phyloP scores from a whole-genome alignment of 2,113 vertebrate genomes.

The Epinephelus fuscoguttatus region DNA sequence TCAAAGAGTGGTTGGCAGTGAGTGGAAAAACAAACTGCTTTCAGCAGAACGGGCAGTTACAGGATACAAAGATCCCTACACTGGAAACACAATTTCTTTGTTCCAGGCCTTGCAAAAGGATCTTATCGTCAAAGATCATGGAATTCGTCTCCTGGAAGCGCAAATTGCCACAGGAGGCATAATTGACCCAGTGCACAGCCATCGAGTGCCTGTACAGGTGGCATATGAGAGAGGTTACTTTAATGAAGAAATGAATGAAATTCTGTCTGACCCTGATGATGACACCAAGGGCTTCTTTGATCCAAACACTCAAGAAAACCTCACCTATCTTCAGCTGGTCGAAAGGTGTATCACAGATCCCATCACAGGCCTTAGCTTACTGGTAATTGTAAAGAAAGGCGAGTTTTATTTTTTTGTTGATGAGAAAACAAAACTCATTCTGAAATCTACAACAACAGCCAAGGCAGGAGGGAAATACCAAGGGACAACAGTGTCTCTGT shows the following conservation, averaged over 20 bases:
- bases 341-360: constrained; percentile 71
- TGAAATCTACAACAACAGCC: constrained; percentile 78
- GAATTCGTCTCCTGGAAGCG: constrained; percentile 75
- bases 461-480: constrained; percentile 82
- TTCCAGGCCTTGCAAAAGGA: constrained; percentile 78
- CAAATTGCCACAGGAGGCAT: constrained; percentile 87
- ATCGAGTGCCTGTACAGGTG: constrained; percentile 86
- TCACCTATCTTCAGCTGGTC: constrained; percentile 83
- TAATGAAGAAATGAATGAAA: constrained; percentile 86
- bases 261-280: constrained; percentile 81
- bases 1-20: constrained; percentile 71
- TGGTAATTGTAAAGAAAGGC: constrained; percentile 81
- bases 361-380: constrained; percentile 71
- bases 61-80: constrained; percentile 66
- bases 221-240: constrained; percentile 88
- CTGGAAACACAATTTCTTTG: constrained; percentile 69
- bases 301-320: constrained; percentile 86
- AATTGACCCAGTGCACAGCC: constrained; percentile 85
- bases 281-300: constrained; percentile 83
- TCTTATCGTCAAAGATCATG: constrained; percentile 71
- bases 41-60: constrained; percentile 68
- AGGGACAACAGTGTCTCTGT: constrained; percentile 78
- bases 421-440: constrained; percentile 62
- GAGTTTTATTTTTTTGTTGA: constrained; percentile 81
- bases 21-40: constrained; percentile 67